These are phyloP conservation scores for Saxidomus purpurata DNA, from an alignment of 1,140 invertebrate genomes.

Conservation along the genomic window DNA sequence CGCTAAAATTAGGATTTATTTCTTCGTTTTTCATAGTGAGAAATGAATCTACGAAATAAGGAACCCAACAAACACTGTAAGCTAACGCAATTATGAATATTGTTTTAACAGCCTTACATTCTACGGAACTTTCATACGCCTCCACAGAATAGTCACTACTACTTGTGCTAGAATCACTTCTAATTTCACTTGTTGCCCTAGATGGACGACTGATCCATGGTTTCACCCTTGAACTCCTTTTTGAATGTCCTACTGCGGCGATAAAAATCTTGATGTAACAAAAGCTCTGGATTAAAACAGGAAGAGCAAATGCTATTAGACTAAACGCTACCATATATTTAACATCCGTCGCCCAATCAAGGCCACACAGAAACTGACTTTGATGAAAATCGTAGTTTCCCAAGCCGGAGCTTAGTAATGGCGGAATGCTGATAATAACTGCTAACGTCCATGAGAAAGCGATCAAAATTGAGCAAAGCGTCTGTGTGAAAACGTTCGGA, in stretches of 20 bases:
- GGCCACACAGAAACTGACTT: conserved; percentile 70
- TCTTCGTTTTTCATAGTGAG: conserved; percentile 14
- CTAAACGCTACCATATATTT: conserved; percentile 66
- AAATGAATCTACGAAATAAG: conserved; percentile 68
- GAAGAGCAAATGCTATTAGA: conserved; percentile 62
- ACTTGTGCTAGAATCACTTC: neutral
- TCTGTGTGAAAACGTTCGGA: conserved; percentile 78
- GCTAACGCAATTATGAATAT: conserved; percentile 75
- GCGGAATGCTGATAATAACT: conserved; percentile 71
- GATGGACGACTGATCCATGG: conserved; percentile 44
- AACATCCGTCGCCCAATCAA: conserved; percentile 62
- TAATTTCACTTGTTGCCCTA: neutral
- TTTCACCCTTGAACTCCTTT: conserved; percentile 66
- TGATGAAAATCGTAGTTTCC: conserved; percentile 68
- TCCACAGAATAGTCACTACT: conserved; percentile 21
- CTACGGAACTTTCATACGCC: conserved; percentile 6
- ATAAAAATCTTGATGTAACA: conserved; percentile 78
- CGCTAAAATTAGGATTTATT: conserved; percentile 54
- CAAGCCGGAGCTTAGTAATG: conserved; percentile 67
- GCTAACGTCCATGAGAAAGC: conserved; percentile 69
- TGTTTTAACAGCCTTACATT: conserved; percentile 78
- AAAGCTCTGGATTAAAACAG: conserved; percentile 70
- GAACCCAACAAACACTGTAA: conserved; percentile 75
- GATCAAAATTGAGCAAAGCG: conserved; percentile 71
- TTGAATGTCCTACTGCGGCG: conserved; percentile 75